phyloP scores from a whole-genome alignment of 2,113 vertebrate species.

The Gavia stellata region DNA sequence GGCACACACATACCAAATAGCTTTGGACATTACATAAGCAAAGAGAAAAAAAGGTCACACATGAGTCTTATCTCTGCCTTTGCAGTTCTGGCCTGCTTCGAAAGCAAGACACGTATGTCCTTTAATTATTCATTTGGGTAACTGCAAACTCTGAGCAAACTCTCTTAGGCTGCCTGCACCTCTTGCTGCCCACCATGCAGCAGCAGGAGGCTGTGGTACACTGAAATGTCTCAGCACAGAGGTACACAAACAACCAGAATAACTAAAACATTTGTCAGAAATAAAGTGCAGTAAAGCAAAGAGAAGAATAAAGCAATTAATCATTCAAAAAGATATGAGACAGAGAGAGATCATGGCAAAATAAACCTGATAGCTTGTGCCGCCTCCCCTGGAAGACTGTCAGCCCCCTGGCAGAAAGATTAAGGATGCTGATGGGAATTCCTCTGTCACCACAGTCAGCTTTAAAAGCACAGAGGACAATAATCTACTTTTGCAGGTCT shows the following conservation, averaged over 20 bases:
- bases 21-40: not conserved
- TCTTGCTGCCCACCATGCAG: not conserved
- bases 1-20: not conserved
- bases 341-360: not conserved
- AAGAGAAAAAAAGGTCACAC: not conserved
- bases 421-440: constrained; percentile 16
- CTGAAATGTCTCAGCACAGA: not conserved
- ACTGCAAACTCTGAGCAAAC: not conserved
- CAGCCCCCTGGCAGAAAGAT: not conserved
- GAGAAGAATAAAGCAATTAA: not conserved
- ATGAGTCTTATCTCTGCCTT: not conserved
- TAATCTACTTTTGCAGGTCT: not conserved
- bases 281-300: not conserved
- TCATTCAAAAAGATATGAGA: not conserved
- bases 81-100: not conserved
- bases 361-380: not conserved
- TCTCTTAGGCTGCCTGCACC: not conserved
- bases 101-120: not conserved
- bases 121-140: constrained; percentile 38
- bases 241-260: not conserved
- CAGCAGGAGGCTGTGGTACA: not conserved
- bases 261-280: not conserved
- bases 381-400: not conserved
- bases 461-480: constrained; percentile 24
- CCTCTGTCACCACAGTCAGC: not conserved